Base-by-base conservation (phyloP, 2,888 invertebrate genomes). In the Choreutis nemorana region DNA sequence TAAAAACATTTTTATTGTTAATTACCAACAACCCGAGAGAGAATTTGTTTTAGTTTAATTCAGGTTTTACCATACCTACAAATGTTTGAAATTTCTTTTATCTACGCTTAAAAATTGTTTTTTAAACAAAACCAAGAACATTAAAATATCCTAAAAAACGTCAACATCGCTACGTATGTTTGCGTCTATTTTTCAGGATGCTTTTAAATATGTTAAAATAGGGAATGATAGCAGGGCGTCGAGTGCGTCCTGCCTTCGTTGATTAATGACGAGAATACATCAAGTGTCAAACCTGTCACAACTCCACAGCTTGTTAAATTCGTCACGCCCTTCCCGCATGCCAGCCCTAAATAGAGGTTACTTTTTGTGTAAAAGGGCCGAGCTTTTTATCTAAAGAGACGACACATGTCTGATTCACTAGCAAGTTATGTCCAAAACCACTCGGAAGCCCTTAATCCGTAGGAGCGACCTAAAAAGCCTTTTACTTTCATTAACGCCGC, bases 221-320 rank as follows among this genome's bases (percentile, higher is more conserved):
- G n/a, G n/a, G 29, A 33, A 33, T 33, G 30, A 33, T 30, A 33
- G 28, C 30, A 33, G 28, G 33, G 30, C 30, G 30, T 28, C 33
- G 30, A n/a, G n/a, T n/a, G n/a, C 33, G 26, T 26, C 30, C 28
- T 23, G 23, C 14, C 57, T 58, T 54, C 46, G 45, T 53, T 70
- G 73, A 77, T 73, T 70, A 75, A 77, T 71, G 72, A 61, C 55
- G 49, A 52, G 63, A 61, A 75, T 78, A 71, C 71, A 70, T 77
- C 77, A 72, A 58, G 67, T 66, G 75, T 72, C 75, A 55, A 53
- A 62, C 55, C 62, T 71, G 73, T 73, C 75, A 75, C 77, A 75
- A 73, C 71, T 65, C 55, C 48, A 56, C 54, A 58, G 64, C 71
- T 72, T 67, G 73, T 71, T 66, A 68, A 59, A 70, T 71, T 56